phyloP scores from a whole-genome alignment of 37 sponge, comb jelly and placozoan genomes.

The Amphimedon queenslandica region DNA sequence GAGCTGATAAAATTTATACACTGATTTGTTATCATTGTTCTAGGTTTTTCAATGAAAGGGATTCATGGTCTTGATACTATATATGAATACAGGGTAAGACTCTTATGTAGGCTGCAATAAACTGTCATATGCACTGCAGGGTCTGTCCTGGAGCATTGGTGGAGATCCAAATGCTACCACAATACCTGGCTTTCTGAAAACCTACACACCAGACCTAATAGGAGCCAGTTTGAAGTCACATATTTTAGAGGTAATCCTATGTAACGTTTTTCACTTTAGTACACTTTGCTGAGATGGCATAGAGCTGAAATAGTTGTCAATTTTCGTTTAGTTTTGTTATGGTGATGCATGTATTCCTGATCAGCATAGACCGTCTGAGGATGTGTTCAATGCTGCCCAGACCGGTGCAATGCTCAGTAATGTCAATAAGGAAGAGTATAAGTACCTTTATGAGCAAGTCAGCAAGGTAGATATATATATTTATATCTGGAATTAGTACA shows the following conservation, averaged over 20 bases:
- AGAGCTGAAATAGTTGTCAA: no score
- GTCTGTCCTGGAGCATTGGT: conserved; percentile 74
- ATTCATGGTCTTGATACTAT: neutral
- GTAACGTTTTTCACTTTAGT: no score
- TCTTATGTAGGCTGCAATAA: conserved; percentile 59
- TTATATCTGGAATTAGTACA: neutral
- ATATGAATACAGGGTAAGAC: conserved; percentile 32
- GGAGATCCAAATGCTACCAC: conserved; percentile 62
- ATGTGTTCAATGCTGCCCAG: conserved; percentile 82
- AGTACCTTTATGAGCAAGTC: conserved; percentile 49
- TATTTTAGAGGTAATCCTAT: conserved; percentile 36
- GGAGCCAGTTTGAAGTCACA: conserved; percentile 71
- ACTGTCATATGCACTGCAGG: conserved; percentile 24
- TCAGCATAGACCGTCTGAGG: conserved; percentile 62
- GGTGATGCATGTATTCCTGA: conserved; percentile 51
- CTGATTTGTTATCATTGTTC: no score
- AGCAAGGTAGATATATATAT: conserved; percentile 20
- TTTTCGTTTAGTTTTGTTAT: conserved; percentile 61
- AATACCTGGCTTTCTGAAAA: conserved; percentile 45
- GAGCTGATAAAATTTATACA: no score
- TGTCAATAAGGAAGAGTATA: conserved; percentile 54
- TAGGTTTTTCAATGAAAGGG: no score
- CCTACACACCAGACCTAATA: conserved; percentile 49
- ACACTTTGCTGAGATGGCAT: no score
- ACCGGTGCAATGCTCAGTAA: conserved; percentile 73